phyloP scores from a whole-genome alignment of 1,140 invertebrate species.

The Lepidurus arcticus region DNA sequence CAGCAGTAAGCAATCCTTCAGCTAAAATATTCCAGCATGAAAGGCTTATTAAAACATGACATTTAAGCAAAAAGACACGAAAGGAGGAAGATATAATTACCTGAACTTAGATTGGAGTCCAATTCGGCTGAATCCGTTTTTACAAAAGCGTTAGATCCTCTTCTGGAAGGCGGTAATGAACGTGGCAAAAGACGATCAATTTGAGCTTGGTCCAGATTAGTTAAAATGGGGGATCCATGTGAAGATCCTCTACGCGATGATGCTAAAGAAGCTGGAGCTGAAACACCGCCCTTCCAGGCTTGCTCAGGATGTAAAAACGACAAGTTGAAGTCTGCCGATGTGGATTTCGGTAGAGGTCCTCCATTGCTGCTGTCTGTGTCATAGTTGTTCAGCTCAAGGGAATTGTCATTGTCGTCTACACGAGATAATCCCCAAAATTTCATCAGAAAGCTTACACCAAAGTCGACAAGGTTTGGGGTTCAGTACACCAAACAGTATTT shows the following conservation, averaged over 20 bases:
- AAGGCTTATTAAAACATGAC: background rate
- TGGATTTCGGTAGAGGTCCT: constrained; percentile 24
- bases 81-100: background rate
- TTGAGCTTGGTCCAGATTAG: constrained; percentile 17
- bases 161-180: constrained; percentile 26
- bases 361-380: constrained; percentile 6
- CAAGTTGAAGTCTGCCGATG: constrained; percentile 30
- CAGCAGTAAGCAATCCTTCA: constrained; percentile 7
- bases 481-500: background rate
- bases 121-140: background rate
- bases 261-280: constrained; percentile 31
- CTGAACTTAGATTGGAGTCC: background rate
- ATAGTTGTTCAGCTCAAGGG: background rate
- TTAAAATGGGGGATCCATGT: constrained; percentile 22
- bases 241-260: constrained; percentile 29
- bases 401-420: constrained; percentile 6
- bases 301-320: constrained; percentile 25
- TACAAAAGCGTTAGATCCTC: constrained; percentile 25
- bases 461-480: too few relatives aligned
- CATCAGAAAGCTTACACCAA: too few relatives aligned
- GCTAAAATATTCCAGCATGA: constrained; percentile 7
- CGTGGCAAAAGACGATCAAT: constrained; percentile 7
- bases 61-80: background rate
- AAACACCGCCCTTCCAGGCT: constrained; percentile 22
- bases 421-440: background rate